A percentile compares a stretch with the other conserved stretches of the same genome.
These are phyloP conservation scores for Microctonus hyperodae DNA, from an alignment of 2,888 invertebrate species.

Conservation along the genomic window DNA sequence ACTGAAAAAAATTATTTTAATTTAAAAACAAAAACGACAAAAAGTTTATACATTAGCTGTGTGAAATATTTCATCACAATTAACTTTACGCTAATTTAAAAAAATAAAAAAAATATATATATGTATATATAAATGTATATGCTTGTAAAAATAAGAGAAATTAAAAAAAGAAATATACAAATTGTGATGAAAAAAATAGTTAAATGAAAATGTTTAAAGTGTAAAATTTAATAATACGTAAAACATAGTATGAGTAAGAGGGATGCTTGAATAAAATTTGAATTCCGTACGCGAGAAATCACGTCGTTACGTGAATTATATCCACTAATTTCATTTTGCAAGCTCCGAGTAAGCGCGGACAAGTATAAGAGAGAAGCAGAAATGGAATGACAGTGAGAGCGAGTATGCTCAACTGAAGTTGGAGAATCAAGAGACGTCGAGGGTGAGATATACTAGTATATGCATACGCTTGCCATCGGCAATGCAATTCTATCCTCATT, in stretches of 20 bases:
- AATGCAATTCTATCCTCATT: constrained; percentile 19
- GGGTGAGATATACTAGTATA: not conserved
- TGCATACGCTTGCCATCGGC: constrained; percentile 17
- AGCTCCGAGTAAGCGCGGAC: constrained; percentile 12
- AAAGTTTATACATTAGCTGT: too few relatives aligned
- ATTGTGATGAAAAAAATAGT: not conserved
- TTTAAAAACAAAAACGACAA: not conserved
- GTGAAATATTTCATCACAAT: not conserved
- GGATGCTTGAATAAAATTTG: constrained; percentile 22
- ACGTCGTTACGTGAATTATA: constrained; percentile 30
- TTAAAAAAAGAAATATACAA: not conserved
- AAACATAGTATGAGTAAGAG: not conserved
- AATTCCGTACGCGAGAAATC: constrained; percentile 27
- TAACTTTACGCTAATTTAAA: not conserved
- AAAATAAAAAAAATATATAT: not conserved
- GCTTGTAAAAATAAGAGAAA: not conserved
- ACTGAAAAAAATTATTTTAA: not conserved
- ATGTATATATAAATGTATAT: too few relatives aligned
- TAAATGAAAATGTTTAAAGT: not conserved
- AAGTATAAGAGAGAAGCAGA: constrained; percentile 1
- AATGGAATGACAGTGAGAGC: constrained; percentile 3
- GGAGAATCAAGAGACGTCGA: constrained; percentile 13
- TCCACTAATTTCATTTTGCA: constrained; percentile 28
- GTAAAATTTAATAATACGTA: not conserved
- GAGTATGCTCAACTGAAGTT: constrained; percentile 1